Base-by-base conservation (phyloP, 2,888 invertebrate genomes). In the Keiferia lycopersicella region DNA sequence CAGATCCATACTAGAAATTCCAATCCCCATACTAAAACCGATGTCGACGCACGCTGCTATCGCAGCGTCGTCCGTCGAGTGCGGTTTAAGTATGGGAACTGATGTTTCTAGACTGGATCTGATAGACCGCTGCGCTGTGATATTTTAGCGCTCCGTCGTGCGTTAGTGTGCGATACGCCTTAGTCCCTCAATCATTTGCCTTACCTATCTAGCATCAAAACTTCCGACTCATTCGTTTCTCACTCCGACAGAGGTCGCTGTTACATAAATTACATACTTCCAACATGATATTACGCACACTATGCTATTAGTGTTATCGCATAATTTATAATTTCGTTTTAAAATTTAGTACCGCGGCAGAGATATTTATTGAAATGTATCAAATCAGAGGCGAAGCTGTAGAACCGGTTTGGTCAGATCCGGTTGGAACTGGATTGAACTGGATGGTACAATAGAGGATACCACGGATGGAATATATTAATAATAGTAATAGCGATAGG, bases 291-390 rank as follows among this genome's bases (percentile, higher is more conserved):
- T 57, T 57, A 57, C 57, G 22, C 57, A 38, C 57, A 57, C 57
- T 34, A 18, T 38, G 16, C 16, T 18, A 57, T 30, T n/a, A 57
- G 34, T 16, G 38, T 57, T 57, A 34, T 57, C 57, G 38, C 34
- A 34, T 38, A 22, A 58, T 58, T 58, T 58, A 58, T 39, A 58
- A 39, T 39, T 58, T 58, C 58, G 39, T 20, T 38, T 58, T 20
- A 39, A 34, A 58, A 58, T 58, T 58, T 65, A 61, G 64, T 61
- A 62, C 63, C 39, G 61, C 57, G 64, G 18, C 53, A 38, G 64
- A 30, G 60, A 50, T 60, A 34, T 61, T 58, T 56, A 68, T 70
- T 67, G 67, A 71, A 70, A 68, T 71, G 67, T 71, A 68, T 68
- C 67, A 69, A 69, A 67, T 65, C 53, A 65, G 62, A 64, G 64